Conservation (phyloP, 2,113 vertebrate genomes). For the Parus major region DNA sequence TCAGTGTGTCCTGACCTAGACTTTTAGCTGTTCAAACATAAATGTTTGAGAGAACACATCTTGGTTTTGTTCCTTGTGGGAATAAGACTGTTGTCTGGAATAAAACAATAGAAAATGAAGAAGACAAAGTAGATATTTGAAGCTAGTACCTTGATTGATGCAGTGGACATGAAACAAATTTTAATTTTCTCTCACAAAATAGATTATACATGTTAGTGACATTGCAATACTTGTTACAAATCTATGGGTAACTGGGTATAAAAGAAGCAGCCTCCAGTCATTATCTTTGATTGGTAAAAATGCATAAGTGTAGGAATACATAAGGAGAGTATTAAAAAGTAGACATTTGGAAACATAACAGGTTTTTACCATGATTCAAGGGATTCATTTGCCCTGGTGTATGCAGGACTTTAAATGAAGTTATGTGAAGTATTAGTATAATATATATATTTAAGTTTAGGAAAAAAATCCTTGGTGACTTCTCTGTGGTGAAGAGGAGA, state of each 20-base stretch:
- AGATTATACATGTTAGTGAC: not conserved
- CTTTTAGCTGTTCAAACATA: not conserved
- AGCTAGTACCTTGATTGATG: not conserved
- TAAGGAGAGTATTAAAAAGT: not conserved
- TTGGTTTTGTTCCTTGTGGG: not conserved
- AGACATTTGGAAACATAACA: not conserved
- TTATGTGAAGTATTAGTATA: not conserved
- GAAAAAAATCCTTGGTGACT: not conserved
- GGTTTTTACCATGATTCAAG: not conserved
- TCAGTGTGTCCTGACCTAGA: not conserved
- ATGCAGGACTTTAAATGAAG: not conserved
- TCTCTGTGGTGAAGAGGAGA: not conserved
- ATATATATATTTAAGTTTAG: not conserved
- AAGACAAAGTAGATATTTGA: not conserved
- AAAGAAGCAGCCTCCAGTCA: not conserved
- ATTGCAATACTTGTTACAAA: not conserved
- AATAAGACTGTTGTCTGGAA: not conserved
- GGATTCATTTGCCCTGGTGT: not conserved
- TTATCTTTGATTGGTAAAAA: not conserved
- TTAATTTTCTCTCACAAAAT: not conserved
- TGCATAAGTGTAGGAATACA: not conserved
- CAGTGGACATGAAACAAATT: not conserved
- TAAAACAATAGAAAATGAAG: not conserved
- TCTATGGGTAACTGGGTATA: not conserved
- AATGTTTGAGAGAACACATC: not conserved